Conservation (phyloP, 1,140 invertebrate species). For the Harlomillsia oculata region DNA sequence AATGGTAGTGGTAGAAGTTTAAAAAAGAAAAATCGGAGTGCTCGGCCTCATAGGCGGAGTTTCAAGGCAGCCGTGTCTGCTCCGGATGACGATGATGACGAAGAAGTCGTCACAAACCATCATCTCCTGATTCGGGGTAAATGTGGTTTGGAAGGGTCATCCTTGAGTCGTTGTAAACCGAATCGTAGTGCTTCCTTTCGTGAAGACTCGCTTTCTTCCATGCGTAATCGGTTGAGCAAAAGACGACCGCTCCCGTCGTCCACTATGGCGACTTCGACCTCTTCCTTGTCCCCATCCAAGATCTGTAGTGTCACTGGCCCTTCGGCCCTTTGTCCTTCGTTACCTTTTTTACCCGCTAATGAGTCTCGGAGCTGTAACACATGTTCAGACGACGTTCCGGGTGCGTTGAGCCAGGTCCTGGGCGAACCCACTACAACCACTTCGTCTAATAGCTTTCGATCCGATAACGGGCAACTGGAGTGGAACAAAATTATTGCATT, state of each 20-base stretch:
- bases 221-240: conserved; percentile 2
- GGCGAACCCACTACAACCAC: too few species aligned
- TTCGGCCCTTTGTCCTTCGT: too few species aligned
- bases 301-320: too few species aligned
- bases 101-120: conserved; percentile 5
- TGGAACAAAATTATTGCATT: too few species aligned
- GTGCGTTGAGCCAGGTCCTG: too few species aligned
- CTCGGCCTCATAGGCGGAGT: conserved; percentile 23
- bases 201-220: conserved; percentile 2
- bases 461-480: too few species aligned
- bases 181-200: conserved; percentile 6
- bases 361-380: too few species aligned
- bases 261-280: conserved; percentile 1
- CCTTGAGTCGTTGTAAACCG: neutral
- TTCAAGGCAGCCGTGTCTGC: conserved; percentile 8
- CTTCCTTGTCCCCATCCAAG: conserved; percentile 2
- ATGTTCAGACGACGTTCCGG: too few species aligned
- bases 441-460: too few species aligned
- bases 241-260: conserved; percentile 4
- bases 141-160: neutral
- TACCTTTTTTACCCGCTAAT: too few species aligned
- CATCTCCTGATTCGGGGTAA: conserved; percentile 5
- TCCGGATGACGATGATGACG: conserved; percentile 14
- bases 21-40: conserved; percentile 10
- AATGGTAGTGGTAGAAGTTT: conserved; percentile 11